phyloP scores from a whole-genome alignment of 1,140 invertebrate species.

The Cotesia typhae region DNA sequence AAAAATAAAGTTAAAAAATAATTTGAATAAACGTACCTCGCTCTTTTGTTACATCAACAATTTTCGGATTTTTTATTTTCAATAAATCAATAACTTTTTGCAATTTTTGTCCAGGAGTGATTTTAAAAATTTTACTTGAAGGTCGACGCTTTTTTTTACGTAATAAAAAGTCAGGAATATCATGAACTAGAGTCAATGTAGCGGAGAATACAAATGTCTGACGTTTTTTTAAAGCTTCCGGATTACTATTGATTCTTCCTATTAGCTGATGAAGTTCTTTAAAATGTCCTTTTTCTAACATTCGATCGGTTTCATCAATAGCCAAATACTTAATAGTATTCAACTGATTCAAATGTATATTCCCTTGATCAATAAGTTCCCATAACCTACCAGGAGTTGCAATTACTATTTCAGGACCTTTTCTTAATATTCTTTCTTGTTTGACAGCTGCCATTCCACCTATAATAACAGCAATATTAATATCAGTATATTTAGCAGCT shows the following conservation, averaged over 20 bases:
- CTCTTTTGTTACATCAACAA: constrained; percentile 91
- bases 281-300: constrained; percentile 97
- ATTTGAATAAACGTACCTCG: constrained; percentile 58
- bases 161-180: constrained; percentile 79
- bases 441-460: constrained; percentile 92
- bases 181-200: constrained; percentile 91
- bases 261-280: constrained; percentile 87
- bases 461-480: constrained; percentile 81
- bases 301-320: constrained; percentile 98
- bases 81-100: constrained; percentile 77
- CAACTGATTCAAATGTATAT: constrained; percentile 78
- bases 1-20: neutral
- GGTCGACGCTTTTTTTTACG: constrained; percentile 69
- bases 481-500: constrained; percentile 83
- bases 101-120: constrained; percentile 77
- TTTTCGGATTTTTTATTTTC: constrained; percentile 87
- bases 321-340: constrained; percentile 82
- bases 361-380: constrained; percentile 86
- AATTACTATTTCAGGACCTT: constrained; percentile 91
- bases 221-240: constrained; percentile 68
- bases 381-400: constrained; percentile 95
- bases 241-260: constrained; percentile 79
- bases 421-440: constrained; percentile 85
- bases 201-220: constrained; percentile 99
- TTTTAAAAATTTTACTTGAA: constrained; percentile 70